Percentiles rank a stretch among this genome's conserved stretches.
phyloP scores from a whole-genome alignment of 2,888 invertebrate species.

The Cryptus armator region DNA sequence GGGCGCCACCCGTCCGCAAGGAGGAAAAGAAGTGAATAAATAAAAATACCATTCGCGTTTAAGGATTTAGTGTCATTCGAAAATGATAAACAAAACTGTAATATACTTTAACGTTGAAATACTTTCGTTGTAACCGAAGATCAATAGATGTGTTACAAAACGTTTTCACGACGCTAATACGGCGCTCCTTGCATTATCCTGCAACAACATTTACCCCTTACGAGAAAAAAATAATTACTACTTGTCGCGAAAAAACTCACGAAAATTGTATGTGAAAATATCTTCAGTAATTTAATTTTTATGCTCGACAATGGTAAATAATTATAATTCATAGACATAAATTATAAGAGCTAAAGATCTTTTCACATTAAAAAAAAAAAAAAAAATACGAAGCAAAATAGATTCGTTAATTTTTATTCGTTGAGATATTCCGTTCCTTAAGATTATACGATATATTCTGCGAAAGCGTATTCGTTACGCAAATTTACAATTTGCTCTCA shows the following conservation, averaged over 20 bases:
- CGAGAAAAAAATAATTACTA: not conserved
- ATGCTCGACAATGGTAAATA: too few species aligned
- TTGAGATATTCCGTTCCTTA: constrained; percentile 24
- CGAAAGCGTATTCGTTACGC: constrained; percentile 32
- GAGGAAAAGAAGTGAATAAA: constrained; percentile 23
- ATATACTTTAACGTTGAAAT: constrained; percentile 35
- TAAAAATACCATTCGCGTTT: constrained; percentile 38
- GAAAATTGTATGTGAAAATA: too few species aligned
- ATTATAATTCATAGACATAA: too few species aligned
- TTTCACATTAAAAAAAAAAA: too few species aligned
- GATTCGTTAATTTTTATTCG: constrained; percentile 45
- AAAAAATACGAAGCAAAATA: not conserved
- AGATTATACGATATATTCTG: constrained; percentile 46
- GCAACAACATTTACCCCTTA: not conserved
- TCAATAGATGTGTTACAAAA: constrained; percentile 50
- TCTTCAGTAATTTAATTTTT: too few species aligned
- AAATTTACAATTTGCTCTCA: constrained; percentile 42
- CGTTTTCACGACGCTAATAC: not conserved
- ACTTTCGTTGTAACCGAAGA: constrained; percentile 36
- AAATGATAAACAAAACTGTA: constrained; percentile 46
- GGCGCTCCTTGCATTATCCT: not conserved
- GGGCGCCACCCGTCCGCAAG: constrained; percentile 57
- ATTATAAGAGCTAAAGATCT: too few species aligned
- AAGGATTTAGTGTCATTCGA: constrained; percentile 50
- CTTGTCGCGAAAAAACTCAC: too few species aligned